A percentile compares a stretch with the other conserved stretches of the same genome.
These are phyloP conservation scores for Saccostrea glomerata DNA, from an alignment of 1,140 invertebrate genomes.

Conservation along the genomic window DNA sequence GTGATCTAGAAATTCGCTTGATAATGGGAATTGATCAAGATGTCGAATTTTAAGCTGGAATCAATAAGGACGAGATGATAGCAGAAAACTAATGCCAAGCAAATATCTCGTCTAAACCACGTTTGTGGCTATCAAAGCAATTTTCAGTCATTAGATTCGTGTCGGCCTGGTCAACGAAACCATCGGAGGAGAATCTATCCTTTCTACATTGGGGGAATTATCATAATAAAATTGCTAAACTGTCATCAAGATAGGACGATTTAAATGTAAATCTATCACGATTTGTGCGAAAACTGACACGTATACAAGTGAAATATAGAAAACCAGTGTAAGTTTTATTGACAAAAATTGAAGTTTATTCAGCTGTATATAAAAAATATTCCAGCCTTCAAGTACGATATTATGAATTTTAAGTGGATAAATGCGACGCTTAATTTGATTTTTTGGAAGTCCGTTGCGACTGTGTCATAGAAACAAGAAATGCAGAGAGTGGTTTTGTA, in stretches of 20 bases:
- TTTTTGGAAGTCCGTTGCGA: background rate
- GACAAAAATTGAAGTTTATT: background rate
- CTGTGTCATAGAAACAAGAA: background rate
- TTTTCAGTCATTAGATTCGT: constrained; percentile 28
- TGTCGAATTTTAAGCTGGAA: constrained; percentile 33
- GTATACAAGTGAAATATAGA: constrained; percentile 6
- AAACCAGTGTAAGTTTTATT: constrained; percentile 15
- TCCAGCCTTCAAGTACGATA: background rate
- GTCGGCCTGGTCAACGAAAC: constrained; percentile 1
- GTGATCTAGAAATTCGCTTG: constrained; percentile 27
- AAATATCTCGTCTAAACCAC: constrained; percentile 28
- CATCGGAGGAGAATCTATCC: background rate
- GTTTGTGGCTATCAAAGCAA: constrained; percentile 25
- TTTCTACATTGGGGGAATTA: constrained; percentile 10
- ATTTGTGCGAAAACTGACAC: constrained; percentile 2
- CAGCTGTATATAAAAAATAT: background rate
- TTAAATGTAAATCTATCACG: constrained; percentile 33
- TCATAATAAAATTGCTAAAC: constrained; percentile 34
- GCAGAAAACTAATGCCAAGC: constrained; percentile 1
- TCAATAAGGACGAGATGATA: constrained; percentile 30
- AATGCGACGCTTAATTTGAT: background rate
- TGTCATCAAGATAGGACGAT: constrained; percentile 11
- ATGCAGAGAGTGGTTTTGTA: background rate
- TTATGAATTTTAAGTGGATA: background rate
- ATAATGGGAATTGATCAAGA: constrained; percentile 31